Evolutionary conservation across 2,113 vertebrate species (phyloP), one percentile per base, ranked within the genome.

Genomic region (Rhizomys pruinosus): DNA sequence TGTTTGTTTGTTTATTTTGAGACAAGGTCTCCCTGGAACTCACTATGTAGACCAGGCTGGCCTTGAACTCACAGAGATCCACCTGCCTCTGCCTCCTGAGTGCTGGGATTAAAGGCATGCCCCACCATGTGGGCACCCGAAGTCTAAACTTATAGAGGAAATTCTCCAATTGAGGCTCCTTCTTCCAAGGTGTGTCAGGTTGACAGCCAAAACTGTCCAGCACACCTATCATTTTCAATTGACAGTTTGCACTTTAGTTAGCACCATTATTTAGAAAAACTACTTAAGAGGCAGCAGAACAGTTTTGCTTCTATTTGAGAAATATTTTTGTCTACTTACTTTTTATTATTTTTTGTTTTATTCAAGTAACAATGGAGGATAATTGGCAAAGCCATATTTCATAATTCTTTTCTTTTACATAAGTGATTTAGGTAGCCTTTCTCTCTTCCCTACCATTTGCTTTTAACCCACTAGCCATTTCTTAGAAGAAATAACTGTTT

Each of bases 401-500:
- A 68, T 69, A 27, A 87, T 29, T 92, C 4, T 80, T 91, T 42
- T 76, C 34, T 57, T 92, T 94, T 37, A 23, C 55, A 76, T 61
- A 63, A 72, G 39, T 68, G 82, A 88, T 79, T 88, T 76, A 82
- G 20, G 27, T 80, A 64, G 17, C 42, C 47, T 93, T 87, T 95
- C 66, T 87, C 22, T 90, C 69, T 79, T 90, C 23, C 73, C 23
- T 64, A 8, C 69, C 29, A 69, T 81, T 11, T 29, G 23, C 44
- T 93, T 77, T 34, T 81, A 94, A 87, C 42, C 72, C 22, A 87
- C 9, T 88, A 72, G 59, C 47, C 59, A 84, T 84, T 80, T 92
- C 72, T 91, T 71, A 74, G 69, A 90, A 73, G 64, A 82, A 86
- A 42, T 89, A 79, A 59, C 77, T 87, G 66, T 68, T 94, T 96